Base-by-base conservation (phyloP, 2,888 invertebrate species). In the Hirtodrosophila confusa region DNA sequence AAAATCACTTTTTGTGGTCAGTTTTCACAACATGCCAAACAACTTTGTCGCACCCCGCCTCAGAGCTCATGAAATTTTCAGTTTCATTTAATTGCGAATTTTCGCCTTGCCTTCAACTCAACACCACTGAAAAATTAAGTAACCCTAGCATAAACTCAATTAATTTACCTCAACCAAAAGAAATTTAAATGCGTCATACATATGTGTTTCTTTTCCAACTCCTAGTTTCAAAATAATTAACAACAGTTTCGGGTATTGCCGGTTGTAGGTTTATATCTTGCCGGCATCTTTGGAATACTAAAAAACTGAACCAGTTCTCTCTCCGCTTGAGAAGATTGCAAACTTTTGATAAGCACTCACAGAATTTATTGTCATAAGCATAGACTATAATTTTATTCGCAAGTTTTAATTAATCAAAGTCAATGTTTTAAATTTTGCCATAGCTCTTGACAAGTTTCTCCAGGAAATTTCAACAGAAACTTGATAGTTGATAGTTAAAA, bases 81-180 rank as follows among this genome's bases (percentile, higher is more conserved):
- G 83, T 80, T 72, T 80, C 84, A 77, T 74, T 88, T 86, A 79
- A 82, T 84, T 87, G 83, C 88, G 77, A 84, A 87, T 84, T 83
- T 50, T 66, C 54, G 58, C 64, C 74, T 73, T 47, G 68, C 72
- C 77, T 84, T 85, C 86, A 83, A 74, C 76, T 56, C 24, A 10
- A 9, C 12, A 67, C 24, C 23, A 43, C 17, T 55, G 17, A 50
- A 43, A 43, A 47, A 53, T 55, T 11, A 58, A 50, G 36, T 29
- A 67, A 55, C 10, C 33, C 12, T 29, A 33, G 54, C 24, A 48
- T 43, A 47, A 43, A 50, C 31, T 11, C 27, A 44, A 57, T 55
- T 56, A 45, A 56, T 74, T 68, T 48, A 27, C 17, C 9, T 33
- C 10, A 8, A n/a, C 7, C 33, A n/a, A 10, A 45, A 47, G 41